Evolutionary conservation across 2,113 vertebrate genomes (phyloP), one percentile per base, ranked within the genome.

Genomic region (Laticauda laticaudata): DNA sequence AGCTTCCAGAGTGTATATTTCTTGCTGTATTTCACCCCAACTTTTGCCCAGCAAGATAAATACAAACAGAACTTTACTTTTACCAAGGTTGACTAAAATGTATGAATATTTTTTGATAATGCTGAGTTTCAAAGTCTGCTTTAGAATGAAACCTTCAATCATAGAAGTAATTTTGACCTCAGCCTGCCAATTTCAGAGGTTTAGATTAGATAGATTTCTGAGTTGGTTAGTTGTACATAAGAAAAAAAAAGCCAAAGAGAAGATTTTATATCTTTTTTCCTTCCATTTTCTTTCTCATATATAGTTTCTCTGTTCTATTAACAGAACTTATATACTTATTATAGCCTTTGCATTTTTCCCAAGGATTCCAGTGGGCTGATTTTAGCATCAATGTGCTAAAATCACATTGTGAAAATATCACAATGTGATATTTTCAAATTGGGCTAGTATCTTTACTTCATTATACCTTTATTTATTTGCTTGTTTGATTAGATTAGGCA

Each of bases 31-130:
- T 3, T 86, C 87, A 93, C 86, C 0, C 51, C 15, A 6, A 87
- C 29, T 91, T 4, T 88, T 94, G 94, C 87, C 57, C 18, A 51
- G 51, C 1, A 64, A 93, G 34, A 21, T n/a, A 55, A 87, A 43
- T 11, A 8, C 93, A 20, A 89, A 29, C 24, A 94, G 94, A 94
- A 5, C 8, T 91, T 91, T 89, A 93, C 69, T 55, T 95, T 43
- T 57, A 90, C 45, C 91, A 86, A 90, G 81, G 1, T 95, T 94
- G 92, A 85, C 85, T 95, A 87, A 26, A n/a, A 91, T 55, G 93
- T 93, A 55, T 0, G 0, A 88, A 85, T 2, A 20, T n/a, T 55
- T 93, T 86, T 93, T 92, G 91, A 51, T 43, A 87, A 85, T 85
- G 0, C 5, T 90, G 93, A 56, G 29, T 43, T 93, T 94, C 81